Percentiles rank a stretch among this genome's conserved stretches.
Conservation (phyloP, 2,797 vertebrate species). For the Morelia viridis region DNA sequence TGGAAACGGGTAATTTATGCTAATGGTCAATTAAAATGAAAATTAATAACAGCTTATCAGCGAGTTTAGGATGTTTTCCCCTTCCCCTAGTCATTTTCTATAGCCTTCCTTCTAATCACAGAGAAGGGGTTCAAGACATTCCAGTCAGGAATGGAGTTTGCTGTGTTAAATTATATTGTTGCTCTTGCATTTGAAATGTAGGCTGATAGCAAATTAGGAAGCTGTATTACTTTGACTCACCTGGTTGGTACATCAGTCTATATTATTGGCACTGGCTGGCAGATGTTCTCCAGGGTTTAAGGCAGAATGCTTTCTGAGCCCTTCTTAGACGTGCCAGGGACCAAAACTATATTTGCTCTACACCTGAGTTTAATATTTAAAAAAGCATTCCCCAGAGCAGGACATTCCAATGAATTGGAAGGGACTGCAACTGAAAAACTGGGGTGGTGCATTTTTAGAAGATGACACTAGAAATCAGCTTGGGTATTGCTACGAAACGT, state of each 20-base stretch:
- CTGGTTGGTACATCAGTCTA: background rate
- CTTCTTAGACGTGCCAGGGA: no score
- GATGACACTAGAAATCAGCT: background rate
- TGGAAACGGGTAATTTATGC: background rate
- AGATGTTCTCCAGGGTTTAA: background rate
- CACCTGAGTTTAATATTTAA: background rate
- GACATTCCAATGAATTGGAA: background rate
- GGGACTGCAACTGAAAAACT: background rate
- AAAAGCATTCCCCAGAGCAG: background rate
- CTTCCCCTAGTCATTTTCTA: background rate
- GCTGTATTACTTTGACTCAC: background rate
- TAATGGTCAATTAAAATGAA: constrained; percentile 3
- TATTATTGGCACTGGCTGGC: background rate
- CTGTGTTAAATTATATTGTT: background rate
- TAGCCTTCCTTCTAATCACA: background rate
- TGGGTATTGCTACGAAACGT: background rate
- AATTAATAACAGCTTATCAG: background rate
- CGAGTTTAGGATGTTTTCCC: background rate
- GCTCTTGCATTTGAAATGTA: background rate
- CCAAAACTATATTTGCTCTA: background rate
- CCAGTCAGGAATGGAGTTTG: background rate
- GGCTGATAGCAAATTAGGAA: background rate
- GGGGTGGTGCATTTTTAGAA: background rate
- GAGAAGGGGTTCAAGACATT: background rate
- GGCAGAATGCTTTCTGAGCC: background rate